These are phyloP conservation scores for silkworm (Bombyx mori) DNA, from an alignment of 1,140 invertebrate genomes.

Conservation along the genomic window ASM3026992v2 NC_085111.1:7965001-7965500, in stretches of 20 bases:
- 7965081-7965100: conserved; percentile 11
- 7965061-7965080: conserved; percentile 10
- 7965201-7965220: neutral
- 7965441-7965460: no score
- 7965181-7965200: neutral
- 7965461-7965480: no score
- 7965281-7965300: conserved; percentile 42
- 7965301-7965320: conserved; percentile 76
- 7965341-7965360: conserved; percentile 77
- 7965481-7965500: no score
- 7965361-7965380: conserved; percentile 74
- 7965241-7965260: neutral
- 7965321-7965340: conserved; percentile 76
- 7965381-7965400: conserved; percentile 73
- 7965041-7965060: conserved; percentile 9
- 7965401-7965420: conserved; percentile 71
- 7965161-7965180: neutral
- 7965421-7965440: conserved; percentile 67
- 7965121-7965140: conserved; percentile 54
- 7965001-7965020: no score
- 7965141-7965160: conserved; percentile 6
- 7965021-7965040: neutral
- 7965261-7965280: conserved; percentile 3
- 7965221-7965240: neutral
- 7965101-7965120: conserved; percentile 51